These are phyloP conservation scores for Ormyrus nitidulus DNA, from an alignment of 2,888 invertebrate species.

Conservation along the genomic window DNA sequence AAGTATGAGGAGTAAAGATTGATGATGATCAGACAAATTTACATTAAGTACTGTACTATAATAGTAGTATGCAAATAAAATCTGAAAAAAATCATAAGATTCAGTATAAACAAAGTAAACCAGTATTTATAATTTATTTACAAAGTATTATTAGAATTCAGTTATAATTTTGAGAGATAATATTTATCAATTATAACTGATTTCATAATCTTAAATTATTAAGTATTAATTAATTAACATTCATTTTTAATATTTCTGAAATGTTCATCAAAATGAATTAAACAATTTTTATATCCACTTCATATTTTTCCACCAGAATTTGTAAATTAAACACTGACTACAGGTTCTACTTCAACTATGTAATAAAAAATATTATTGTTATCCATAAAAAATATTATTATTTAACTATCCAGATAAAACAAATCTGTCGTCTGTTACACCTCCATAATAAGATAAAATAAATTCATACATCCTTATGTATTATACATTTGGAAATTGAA, in stretches of 20 bases:
- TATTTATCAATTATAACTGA: no score
- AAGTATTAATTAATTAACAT: no score
- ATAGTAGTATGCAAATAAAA: slow-evolving; percentile 25
- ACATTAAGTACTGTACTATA: background rate
- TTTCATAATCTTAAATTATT: no score
- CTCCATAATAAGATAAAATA: slow-evolving; percentile 73
- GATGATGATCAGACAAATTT: slow-evolving; percentile 10
- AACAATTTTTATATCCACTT: slow-evolving; percentile 8
- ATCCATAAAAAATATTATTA: slow-evolving; percentile 19
- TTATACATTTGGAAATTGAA: background rate
- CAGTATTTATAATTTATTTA: slow-evolving; percentile 7
- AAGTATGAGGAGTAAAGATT: slow-evolving; percentile 26
- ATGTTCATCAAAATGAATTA: slow-evolving; percentile 1
- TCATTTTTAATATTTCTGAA: no score
- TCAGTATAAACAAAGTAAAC: slow-evolving; percentile 1
- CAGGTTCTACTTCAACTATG: background rate
- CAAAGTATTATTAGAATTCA: background rate
- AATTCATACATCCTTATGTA: no score
- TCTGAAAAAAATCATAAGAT: slow-evolving; percentile 23
- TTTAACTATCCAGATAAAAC: slow-evolving; percentile 21
- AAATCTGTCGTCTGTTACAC: slow-evolving; percentile 79
- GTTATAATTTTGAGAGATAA: no score
- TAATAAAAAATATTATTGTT: slow-evolving; percentile 17
- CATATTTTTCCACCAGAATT: slow-evolving; percentile 5
- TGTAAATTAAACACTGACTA: background rate